These are phyloP conservation scores for Epizoanthus stellaris DNA, from an alignment of 92 coral and sea anemone genomes.

Conservation along the genomic window DNA sequence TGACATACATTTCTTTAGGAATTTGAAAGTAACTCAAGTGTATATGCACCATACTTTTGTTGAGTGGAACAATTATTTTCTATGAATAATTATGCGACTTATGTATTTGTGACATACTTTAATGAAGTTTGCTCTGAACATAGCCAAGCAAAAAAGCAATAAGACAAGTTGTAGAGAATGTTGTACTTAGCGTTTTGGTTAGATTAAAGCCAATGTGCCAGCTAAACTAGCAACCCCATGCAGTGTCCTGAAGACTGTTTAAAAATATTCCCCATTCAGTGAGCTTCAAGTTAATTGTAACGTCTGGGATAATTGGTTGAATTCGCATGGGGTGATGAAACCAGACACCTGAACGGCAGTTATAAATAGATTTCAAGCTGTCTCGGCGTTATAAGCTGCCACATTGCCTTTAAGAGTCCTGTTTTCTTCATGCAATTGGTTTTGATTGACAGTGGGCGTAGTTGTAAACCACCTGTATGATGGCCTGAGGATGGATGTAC, in stretches of 20 bases:
- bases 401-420: background rate
- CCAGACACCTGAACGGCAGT: too few relatives aligned
- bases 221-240: too few relatives aligned
- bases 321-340: too few relatives aligned
- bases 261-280: too few relatives aligned
- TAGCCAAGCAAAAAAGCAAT: too few relatives aligned
- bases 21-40: background rate
- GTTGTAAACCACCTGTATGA: slow-evolving; percentile 82
- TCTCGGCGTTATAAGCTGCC: background rate
- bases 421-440: background rate
- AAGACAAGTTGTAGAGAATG: background rate
- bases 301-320: too few relatives aligned
- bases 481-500: slow-evolving; percentile 91
- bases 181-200: background rate
- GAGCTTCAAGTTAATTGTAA: too few relatives aligned
- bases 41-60: background rate
- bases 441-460: slow-evolving; percentile 75
- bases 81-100: background rate
- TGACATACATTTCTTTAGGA: background rate
- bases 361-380: too few relatives aligned
- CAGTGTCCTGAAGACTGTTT: too few relatives aligned
- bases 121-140: too few relatives aligned
- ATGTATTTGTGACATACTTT: background rate
- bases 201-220: too few relatives aligned
- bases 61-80: background rate